A percentile compares a stretch with the other conserved stretches of the same genome.
Conservation (phyloP, 2,888 invertebrate species). For the Tipula lateralis region DNA sequence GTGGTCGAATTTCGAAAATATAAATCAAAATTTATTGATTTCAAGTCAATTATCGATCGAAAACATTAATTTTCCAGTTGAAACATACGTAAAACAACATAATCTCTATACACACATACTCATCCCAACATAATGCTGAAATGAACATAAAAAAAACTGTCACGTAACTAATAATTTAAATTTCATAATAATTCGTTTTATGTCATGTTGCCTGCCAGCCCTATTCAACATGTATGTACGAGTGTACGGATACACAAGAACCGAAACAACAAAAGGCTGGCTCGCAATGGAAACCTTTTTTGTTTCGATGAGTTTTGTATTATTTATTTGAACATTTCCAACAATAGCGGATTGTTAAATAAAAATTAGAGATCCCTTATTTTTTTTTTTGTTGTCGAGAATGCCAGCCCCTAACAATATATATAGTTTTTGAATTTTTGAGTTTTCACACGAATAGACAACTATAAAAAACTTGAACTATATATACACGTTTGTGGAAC, state of each 20-base stretch:
- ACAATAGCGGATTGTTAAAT: constrained; percentile 7
- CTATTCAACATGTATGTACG: not conserved
- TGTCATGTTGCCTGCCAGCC: constrained; percentile 4
- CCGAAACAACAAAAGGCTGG: not conserved
- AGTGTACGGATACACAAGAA: no score
- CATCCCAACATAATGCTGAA: not conserved
- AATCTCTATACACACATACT: no score
- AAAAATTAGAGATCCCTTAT: constrained; percentile 24
- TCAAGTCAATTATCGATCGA: not conserved
- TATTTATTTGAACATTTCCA: not conserved
- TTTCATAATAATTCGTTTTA: constrained; percentile 11
- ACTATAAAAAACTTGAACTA: not conserved
- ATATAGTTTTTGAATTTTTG: not conserved
- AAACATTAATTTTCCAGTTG: constrained; percentile 11
- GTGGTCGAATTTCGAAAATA: not conserved
- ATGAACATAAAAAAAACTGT: not conserved
- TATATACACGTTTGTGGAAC: not conserved
- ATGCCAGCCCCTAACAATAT: not conserved
- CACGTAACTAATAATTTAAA: not conserved
- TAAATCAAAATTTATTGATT: not conserved
- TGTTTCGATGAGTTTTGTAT: not conserved
- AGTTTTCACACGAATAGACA: constrained; percentile 13
- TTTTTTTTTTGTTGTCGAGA: not conserved
- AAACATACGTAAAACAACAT: not conserved
- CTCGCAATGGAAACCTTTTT: constrained; percentile 12